Percentiles rank a stretch among this genome's conserved stretches.
Conservation (phyloP, 1,140 invertebrate species). For the Bombus soroeensis region DNA sequence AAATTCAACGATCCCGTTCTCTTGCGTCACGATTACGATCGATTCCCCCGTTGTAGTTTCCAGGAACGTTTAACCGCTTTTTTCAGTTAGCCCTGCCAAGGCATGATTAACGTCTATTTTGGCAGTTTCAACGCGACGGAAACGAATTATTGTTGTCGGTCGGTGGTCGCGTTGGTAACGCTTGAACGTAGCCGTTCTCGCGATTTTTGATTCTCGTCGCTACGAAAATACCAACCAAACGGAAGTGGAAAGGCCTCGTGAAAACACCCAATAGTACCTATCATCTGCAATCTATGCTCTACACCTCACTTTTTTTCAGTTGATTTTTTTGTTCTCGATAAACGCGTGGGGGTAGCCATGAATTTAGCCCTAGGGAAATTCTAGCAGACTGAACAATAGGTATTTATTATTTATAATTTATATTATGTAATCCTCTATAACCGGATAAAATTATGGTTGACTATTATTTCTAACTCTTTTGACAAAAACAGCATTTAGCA, state of each 20-base stretch:
- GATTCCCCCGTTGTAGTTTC: constrained; percentile 61
- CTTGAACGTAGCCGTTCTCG: constrained; percentile 19
- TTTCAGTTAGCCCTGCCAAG: constrained; percentile 48
- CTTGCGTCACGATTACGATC: constrained; percentile 50
- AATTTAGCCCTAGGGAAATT: neutral
- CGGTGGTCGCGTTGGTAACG: constrained; percentile 75
- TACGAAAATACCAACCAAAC: constrained; percentile 24
- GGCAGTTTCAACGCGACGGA: constrained; percentile 57
- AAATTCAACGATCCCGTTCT: constrained; percentile 28
- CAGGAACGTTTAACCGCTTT: constrained; percentile 62
- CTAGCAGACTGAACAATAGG: neutral
- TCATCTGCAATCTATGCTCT: neutral
- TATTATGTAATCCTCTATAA: too few species aligned
- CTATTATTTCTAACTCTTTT: too few species aligned
- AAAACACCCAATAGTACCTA: constrained; percentile 5
- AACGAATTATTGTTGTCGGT: constrained; percentile 70
- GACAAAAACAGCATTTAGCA: too few species aligned
- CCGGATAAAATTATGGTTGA: too few species aligned
- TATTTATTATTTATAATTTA: too few species aligned
- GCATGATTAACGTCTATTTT: constrained; percentile 68
- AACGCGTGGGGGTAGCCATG: constrained; percentile 64
- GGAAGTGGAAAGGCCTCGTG: constrained; percentile 2
- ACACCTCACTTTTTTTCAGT: neutral
- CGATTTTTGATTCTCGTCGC: neutral
- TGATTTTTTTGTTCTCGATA: constrained; percentile 13